Base-by-base conservation (phyloP, 2,113 vertebrate genomes). In the Gambusia holbrooki region DNA sequence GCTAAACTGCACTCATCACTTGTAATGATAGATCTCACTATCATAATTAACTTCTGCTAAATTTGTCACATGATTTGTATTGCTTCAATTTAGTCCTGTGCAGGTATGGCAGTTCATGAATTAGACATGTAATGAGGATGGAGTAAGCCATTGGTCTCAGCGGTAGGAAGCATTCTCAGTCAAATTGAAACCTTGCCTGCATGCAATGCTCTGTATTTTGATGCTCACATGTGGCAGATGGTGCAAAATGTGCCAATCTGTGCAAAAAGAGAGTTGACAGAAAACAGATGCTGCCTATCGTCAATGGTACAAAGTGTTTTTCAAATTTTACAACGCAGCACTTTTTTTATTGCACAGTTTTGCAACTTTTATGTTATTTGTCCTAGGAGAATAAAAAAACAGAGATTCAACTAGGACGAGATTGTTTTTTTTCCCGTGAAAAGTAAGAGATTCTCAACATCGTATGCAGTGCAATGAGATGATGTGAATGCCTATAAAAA, bases 221-320 rank as follows among this genome's bases (percentile, higher is more conserved):
- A 88, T 66, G 79, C 73, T 69, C 61, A 60, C 69, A 22, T 78
- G 60, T 82, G 86, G 84, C 77, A 87, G 75, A 83, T 77, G 77
- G 69, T 58, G 30, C 68, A 60, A 69, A 73, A 85, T 87, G 15
- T 78, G 64, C 78, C 76, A 80, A 72, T 72, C 60, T 62, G 29
- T 64, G 72, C 66, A 81, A 85, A 83, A 76, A 89, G 15, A 80
- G 64, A 78, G 83, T 74, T 81, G 86, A 89, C 81, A 48, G 71
- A 75, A 76, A 78, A 76, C 69, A 33, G 65, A 71, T 1, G 22
- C 67, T 33, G 79, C 71, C 80, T 77, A 14, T 66, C 77, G 76
- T 74, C 33, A 48, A n/a, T 68, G 65, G 64, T 63, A 68, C 64
- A 82, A 75, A 66, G 27, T 79, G 51, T 80, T 81, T 80, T 71